Evolutionary conservation across 2,797 vertebrate species (phyloP).

Genomic region (Anabacerthia variegaticeps): DNA sequence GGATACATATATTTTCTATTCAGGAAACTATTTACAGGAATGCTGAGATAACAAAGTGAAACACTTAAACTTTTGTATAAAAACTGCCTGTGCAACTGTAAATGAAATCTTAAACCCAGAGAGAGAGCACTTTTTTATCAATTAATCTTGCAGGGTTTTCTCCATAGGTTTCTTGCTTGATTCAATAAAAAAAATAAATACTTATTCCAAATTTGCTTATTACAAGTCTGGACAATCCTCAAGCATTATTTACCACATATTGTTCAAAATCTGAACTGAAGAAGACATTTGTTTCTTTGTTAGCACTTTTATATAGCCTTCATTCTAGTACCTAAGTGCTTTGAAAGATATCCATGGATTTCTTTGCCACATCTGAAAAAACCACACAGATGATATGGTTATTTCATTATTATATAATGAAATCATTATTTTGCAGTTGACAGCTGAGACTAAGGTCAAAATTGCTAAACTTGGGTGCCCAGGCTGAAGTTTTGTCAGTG

Average conservation of each 20-base stretch:
- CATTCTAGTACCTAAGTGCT: neutral
- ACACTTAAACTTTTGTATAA: neutral
- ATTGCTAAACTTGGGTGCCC: neutral
- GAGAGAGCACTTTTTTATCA: neutral
- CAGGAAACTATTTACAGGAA: neutral
- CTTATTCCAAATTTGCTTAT: neutral
- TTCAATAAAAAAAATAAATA: neutral
- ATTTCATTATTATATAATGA: too few relatives aligned
- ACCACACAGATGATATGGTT: accelerated
- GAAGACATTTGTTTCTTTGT: neutral
- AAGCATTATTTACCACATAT: neutral
- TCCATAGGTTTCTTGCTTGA: neutral
- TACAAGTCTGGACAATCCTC: neutral
- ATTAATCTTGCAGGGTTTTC: neutral
- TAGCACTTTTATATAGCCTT: neutral
- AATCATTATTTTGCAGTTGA: neutral
- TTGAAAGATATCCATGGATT: neutral
- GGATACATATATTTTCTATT: neutral
- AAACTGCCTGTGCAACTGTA: neutral
- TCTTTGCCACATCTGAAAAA: neutral
- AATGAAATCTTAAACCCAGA: neutral
- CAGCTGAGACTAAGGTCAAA: neutral
- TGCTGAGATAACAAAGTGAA: neutral
- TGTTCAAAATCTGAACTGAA: neutral
- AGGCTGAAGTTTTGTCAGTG: neutral